phyloP scores from a whole-genome alignment of 2,113 vertebrate species.

The Dipodomys merriami region DNA sequence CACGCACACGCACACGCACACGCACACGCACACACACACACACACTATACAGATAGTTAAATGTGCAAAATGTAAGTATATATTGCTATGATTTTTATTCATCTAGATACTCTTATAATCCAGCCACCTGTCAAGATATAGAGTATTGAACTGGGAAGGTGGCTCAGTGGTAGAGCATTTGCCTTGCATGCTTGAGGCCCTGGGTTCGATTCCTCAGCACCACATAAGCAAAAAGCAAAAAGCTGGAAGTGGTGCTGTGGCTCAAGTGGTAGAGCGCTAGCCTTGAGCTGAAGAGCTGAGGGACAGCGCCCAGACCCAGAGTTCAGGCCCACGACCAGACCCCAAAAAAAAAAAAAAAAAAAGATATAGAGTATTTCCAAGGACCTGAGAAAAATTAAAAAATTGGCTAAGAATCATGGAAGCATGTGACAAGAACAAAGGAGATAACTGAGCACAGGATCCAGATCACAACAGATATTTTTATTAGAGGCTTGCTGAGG shows the following conservation, averaged over 20 bases:
- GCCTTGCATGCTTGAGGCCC: too few relatives aligned
- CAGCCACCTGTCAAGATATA: not conserved
- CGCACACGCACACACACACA: not conserved
- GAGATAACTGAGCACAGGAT: not conserved
- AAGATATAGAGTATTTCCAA: not conserved
- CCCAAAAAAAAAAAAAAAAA: too few relatives aligned
- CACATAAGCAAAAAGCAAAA: too few relatives aligned
- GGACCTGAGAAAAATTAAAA: not conserved
- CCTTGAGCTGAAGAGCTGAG: too few relatives aligned
- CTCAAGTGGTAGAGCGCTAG: too few relatives aligned
- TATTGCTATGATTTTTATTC: not conserved
- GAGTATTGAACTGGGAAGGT: not conserved
- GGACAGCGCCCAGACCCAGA: too few relatives aligned
- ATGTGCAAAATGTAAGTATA: not conserved
- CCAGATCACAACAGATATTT: not conserved
- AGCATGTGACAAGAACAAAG: not conserved
- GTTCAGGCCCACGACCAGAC: too few relatives aligned
- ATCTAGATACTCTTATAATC: not conserved
- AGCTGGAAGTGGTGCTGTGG: too few relatives aligned
- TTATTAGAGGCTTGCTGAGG: not conserved
- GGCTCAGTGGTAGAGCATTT: too few relatives aligned
- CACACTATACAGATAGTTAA: not conserved
- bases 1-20: not conserved
- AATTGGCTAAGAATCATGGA: not conserved
- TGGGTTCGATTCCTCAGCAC: too few relatives aligned